Percentiles rank a stretch among this genome's conserved stretches.
Conservation (phyloP, 2,888 invertebrate genomes). For the Ferdinandea cuprea region DNA sequence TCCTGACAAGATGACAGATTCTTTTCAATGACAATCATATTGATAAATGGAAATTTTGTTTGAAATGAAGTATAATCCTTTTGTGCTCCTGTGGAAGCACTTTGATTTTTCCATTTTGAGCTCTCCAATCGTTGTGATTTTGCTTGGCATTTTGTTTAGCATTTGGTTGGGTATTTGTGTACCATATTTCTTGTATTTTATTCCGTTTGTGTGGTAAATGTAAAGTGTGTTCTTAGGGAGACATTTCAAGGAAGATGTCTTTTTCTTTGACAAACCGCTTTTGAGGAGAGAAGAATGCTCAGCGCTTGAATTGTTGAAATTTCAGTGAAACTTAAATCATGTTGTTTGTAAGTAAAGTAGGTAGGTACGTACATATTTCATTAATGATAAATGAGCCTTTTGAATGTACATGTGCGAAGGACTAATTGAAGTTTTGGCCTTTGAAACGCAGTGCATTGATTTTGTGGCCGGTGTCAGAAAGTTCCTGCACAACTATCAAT, state of each 20-base stretch:
- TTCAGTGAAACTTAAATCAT: neutral
- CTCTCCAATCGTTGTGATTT: conserved; percentile 31
- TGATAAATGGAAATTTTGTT: conserved; percentile 69
- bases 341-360: neutral
- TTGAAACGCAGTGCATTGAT: too few species aligned
- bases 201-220: conserved; percentile 43
- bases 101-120: conserved; percentile 49
- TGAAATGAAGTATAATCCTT: conserved; percentile 58
- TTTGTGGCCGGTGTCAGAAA: too few species aligned
- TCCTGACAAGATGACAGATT: conserved; percentile 68
- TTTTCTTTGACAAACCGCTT: conserved; percentile 20
- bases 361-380: too few species aligned
- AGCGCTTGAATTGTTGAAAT: neutral
- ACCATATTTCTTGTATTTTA: conserved; percentile 18
- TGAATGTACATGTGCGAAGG: too few species aligned
- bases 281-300: conserved; percentile 2
- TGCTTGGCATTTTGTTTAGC: conserved; percentile 26
- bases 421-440: too few species aligned
- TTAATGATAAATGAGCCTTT: too few species aligned
- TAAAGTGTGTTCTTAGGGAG: conserved; percentile 11
- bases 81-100: conserved; percentile 6
- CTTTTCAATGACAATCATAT: conserved; percentile 74
- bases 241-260: conserved; percentile 47
- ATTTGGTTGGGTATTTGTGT: conserved; percentile 6
- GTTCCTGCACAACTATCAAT: too few species aligned